Conservation (phyloP, 2,888 invertebrate species). For the Petrolisthes cinctipes region DNA sequence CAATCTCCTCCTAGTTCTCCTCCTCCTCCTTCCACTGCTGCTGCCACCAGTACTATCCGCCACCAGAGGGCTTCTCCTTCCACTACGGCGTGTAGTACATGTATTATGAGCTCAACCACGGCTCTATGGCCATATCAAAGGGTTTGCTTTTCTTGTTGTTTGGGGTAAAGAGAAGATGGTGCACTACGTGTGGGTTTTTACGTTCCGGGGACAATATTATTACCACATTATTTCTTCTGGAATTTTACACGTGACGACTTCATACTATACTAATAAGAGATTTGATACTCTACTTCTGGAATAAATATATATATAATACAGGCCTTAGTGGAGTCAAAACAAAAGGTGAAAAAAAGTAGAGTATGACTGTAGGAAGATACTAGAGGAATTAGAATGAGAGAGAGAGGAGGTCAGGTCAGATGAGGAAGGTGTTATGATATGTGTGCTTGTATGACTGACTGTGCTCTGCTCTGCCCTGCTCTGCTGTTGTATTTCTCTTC, state of each 20-base stretch:
- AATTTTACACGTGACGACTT: background rate
- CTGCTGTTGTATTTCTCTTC: too few species aligned
- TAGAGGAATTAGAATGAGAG: too few species aligned
- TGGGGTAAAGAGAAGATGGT: too few species aligned
- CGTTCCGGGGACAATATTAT: background rate
- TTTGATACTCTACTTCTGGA: background rate
- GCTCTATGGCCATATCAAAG: conserved; percentile 18
- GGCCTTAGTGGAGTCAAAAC: too few species aligned
- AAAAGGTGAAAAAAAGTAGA: too few species aligned
- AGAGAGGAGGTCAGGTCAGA: too few species aligned
- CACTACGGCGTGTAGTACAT: background rate
- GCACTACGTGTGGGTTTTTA: background rate
- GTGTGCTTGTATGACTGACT: too few species aligned
- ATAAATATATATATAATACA: background rate
- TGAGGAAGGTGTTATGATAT: too few species aligned
- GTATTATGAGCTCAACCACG: conserved; percentile 23
- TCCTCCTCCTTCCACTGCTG: conserved; percentile 28
- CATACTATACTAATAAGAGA: background rate
- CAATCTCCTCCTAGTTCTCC: conserved; percentile 8
- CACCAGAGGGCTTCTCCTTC: background rate
- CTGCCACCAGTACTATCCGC: conserved; percentile 22
- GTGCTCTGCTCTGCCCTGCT: too few species aligned
- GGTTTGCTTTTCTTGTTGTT: background rate
- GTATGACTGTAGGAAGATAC: too few species aligned
- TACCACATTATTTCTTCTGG: background rate